Evolutionary conservation across 2,797 vertebrate species (phyloP).

Genomic region (Tokudaia muenninki): DNA sequence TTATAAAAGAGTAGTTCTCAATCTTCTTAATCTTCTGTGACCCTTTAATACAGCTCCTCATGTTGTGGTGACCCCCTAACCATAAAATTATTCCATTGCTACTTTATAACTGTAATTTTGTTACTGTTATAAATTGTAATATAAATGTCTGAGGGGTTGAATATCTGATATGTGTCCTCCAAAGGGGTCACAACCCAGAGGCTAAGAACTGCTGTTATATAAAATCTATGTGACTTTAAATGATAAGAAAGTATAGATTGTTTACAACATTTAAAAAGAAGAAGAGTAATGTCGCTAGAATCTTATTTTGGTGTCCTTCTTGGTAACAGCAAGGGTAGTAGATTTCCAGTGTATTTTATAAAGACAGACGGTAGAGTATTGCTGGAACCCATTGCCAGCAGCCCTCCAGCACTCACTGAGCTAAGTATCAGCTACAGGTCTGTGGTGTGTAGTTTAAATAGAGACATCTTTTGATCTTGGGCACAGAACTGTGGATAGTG

Average conservation of each 20-base stretch:
- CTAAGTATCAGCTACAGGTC: neutral
- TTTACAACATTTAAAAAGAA: neutral
- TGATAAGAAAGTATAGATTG: neutral
- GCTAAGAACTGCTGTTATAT: neutral
- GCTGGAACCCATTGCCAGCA: neutral
- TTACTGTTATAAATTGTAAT: neutral
- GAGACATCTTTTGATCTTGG: neutral
- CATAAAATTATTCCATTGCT: neutral
- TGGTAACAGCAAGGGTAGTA: slow-evolving; percentile 8
- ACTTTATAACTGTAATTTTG: neutral
- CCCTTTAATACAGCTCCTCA: neutral
- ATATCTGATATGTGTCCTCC: neutral
- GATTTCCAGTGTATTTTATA: neutral
- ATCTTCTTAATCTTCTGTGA: neutral
- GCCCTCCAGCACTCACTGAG: neutral
- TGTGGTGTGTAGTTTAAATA: neutral
- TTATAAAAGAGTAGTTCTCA: neutral
- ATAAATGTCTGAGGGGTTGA: neutral
- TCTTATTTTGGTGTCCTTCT: neutral
- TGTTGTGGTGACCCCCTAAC: neutral
- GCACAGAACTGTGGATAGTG: neutral
- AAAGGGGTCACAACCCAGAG: neutral
- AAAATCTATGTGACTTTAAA: neutral
- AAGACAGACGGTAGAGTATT: neutral
- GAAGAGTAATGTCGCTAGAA: neutral